These are phyloP conservation scores for Podarcis cretensis DNA, from an alignment of 2,113 vertebrate genomes.

Conservation along the genomic window DNA sequence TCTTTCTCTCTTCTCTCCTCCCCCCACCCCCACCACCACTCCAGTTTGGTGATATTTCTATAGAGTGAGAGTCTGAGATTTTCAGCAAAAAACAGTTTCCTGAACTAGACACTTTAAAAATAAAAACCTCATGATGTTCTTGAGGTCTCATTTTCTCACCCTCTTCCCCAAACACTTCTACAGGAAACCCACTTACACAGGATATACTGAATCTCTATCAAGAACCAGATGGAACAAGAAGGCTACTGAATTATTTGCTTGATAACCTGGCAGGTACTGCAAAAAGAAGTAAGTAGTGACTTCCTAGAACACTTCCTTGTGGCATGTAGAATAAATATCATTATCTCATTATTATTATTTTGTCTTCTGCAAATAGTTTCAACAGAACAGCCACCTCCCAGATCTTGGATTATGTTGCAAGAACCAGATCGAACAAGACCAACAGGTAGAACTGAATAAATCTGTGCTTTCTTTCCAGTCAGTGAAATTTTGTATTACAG, in stretches of 20 bases:
- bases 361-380: conserved; percentile 79
- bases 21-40: background rate
- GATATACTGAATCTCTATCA: conserved; percentile 98
- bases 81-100: background rate
- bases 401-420: conserved; percentile 96
- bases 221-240: conserved; percentile 96
- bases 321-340: conserved; percentile 64
- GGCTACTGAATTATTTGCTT: conserved; percentile 98
- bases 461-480: background rate
- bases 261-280: conserved; percentile 99
- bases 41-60: conserved; percentile 3
- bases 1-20: background rate
- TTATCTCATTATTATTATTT: conserved; percentile 47
- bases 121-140: background rate
- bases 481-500: background rate
- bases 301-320: conserved; percentile 58
- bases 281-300: conserved; percentile 91
- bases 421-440: conserved; percentile 92
- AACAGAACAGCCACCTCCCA: conserved; percentile 93
- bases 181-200: conserved; percentile 99
- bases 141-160: conserved; percentile 15
- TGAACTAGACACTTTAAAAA: background rate
- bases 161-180: conserved; percentile 59
- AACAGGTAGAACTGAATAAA: conserved; percentile 76
- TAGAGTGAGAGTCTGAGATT: background rate